Evolutionary conservation across 2,888 invertebrate species (phyloP).

Genomic region (Idaea aversata): DNA sequence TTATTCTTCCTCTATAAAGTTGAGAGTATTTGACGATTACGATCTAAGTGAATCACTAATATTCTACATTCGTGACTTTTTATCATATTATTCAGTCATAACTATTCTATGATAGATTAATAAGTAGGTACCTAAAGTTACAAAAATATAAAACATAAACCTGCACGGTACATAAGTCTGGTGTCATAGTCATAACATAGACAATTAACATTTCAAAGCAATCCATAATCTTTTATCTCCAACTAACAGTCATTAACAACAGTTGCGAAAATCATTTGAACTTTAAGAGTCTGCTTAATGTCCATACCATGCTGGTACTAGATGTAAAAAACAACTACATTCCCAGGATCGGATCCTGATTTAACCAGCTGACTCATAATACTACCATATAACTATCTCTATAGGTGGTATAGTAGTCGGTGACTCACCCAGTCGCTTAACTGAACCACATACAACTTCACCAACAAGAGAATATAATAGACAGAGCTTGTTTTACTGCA

Average conservation of each 20-base stretch:
- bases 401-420: conserved; percentile 26
- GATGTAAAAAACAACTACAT: conserved; percentile 32
- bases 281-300: neutral
- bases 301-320: neutral
- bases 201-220: neutral
- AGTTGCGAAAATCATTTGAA: conserved; percentile 1
- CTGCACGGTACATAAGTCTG: too few species aligned
- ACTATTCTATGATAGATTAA: too few species aligned
- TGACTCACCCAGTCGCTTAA: conserved; percentile 40
- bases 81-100: neutral
- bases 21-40: neutral
- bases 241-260: neutral
- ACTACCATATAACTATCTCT: neutral
- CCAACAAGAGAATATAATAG: neutral
- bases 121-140: too few species aligned
- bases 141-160: too few species aligned
- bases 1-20: neutral
- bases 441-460: conserved; percentile 6
- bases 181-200: neutral
- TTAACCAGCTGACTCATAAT: conserved; percentile 43
- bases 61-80: neutral
- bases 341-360: conserved; percentile 43
- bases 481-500: neutral
- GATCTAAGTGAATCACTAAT: neutral
- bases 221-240: neutral